These are phyloP conservation scores for Pasiphila rectangulata DNA, from an alignment of 2,888 invertebrate genomes.

Conservation along the genomic window DNA sequence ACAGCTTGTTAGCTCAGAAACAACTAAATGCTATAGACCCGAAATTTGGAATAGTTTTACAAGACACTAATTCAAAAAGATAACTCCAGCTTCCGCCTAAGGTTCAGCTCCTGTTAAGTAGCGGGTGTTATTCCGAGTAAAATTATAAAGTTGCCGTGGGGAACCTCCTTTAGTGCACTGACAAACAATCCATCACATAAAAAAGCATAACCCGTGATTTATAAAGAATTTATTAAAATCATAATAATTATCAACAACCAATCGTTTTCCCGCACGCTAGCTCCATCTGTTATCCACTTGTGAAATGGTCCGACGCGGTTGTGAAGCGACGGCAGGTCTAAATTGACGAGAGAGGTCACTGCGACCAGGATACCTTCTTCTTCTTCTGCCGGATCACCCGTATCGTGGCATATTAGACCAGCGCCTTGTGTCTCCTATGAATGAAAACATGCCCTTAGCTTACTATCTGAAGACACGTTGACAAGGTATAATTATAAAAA, in stretches of 20 bases:
- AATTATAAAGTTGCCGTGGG: too few relatives aligned
- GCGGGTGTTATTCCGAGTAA: too few relatives aligned
- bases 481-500: too few relatives aligned
- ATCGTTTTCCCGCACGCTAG: slow-evolving; percentile 17
- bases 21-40: too few relatives aligned
- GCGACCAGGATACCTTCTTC: slow-evolving; percentile 53
- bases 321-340: slow-evolving; percentile 48
- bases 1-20: too few relatives aligned
- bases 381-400: slow-evolving; percentile 52
- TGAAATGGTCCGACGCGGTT: slow-evolving; percentile 44
- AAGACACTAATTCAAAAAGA: too few relatives aligned
- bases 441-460: too few relatives aligned
- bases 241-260: slow-evolving; percentile 8
- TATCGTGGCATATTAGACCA: slow-evolving; percentile 54
- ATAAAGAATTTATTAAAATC: slow-evolving; percentile 23
- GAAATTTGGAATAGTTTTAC: too few relatives aligned
- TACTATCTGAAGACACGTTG: too few relatives aligned
- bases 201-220: slow-evolving; percentile 5
- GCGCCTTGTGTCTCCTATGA: slow-evolving; percentile 57
- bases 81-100: too few relatives aligned
- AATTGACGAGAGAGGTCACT: slow-evolving; percentile 48
- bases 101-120: too few relatives aligned
- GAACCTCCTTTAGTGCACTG: neutral
- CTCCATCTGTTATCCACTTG: slow-evolving; percentile 47
- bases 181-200: too few relatives aligned